Percentiles rank a stretch among this genome's conserved stretches.
Conservation (phyloP, 2,888 invertebrate species). For the Brachyptera putata region DNA sequence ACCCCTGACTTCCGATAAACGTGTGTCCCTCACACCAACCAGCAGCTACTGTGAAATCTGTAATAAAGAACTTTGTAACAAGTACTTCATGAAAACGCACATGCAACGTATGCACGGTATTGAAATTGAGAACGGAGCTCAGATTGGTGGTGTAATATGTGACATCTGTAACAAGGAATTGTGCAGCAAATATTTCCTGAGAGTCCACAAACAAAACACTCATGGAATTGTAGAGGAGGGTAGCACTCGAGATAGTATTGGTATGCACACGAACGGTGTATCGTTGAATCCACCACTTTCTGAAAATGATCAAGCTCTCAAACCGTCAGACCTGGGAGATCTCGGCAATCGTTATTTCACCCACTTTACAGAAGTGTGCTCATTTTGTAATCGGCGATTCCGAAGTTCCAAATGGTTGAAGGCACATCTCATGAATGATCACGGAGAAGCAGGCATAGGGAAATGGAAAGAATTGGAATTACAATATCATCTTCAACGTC, state of each 20-base stretch:
- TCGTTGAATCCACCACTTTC: slow-evolving; percentile 36
- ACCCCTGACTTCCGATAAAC: slow-evolving; percentile 47
- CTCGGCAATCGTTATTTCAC: slow-evolving; percentile 60
- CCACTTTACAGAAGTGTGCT: slow-evolving; percentile 72
- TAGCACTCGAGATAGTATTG: slow-evolving; percentile 40
- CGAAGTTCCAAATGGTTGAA: slow-evolving; percentile 84
- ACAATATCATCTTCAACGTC: slow-evolving; percentile 42
- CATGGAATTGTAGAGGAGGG: slow-evolving; percentile 93
- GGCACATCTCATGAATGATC: slow-evolving; percentile 81
- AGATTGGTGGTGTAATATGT: slow-evolving; percentile 90
- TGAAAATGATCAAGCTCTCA: slow-evolving; percentile 47
- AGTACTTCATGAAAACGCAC: slow-evolving; percentile 99
- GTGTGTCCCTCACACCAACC: slow-evolving; percentile 61
- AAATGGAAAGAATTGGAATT: slow-evolving; percentile 59
- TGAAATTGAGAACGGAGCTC: slow-evolving; percentile 87
- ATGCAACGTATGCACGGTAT: slow-evolving; percentile 99
- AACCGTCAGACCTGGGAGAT: slow-evolving; percentile 54
- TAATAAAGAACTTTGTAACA: slow-evolving; percentile 98
- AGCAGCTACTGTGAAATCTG: slow-evolving; percentile 96
- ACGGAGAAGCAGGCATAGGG: slow-evolving; percentile 64
- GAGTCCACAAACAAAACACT: slow-evolving; percentile 96
- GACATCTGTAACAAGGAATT: slow-evolving; percentile 98
- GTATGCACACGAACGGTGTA: slow-evolving; percentile 28
- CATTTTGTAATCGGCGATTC: slow-evolving; percentile 81
- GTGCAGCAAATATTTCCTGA: slow-evolving; percentile 95